Percentiles rank a stretch among this genome's conserved stretches.
phyloP scores from a whole-genome alignment of 2,888 invertebrate species.

The Eueremaeus valkanovi region DNA sequence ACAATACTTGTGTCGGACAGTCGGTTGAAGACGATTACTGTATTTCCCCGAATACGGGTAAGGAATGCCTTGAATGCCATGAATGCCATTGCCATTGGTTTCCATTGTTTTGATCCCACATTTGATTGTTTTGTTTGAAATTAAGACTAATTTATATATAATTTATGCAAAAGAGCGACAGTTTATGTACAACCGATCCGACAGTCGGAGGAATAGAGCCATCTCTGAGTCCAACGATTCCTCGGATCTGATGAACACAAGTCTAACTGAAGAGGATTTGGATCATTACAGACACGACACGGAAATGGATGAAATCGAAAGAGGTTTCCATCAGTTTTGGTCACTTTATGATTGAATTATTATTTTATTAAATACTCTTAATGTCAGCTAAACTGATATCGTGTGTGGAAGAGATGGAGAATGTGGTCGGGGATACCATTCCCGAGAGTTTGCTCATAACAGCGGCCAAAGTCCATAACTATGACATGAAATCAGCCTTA shows the following conservation, averaged over 20 bases:
- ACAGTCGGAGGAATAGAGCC: background rate
- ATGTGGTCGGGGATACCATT: constrained; percentile 70
- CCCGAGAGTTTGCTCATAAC: constrained; percentile 69
- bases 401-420: constrained; percentile 75
- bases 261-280: constrained; percentile 60
- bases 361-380: no score
- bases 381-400: constrained; percentile 65
- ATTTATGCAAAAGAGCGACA: constrained; percentile 7
- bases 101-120: background rate
- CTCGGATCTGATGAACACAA: background rate
- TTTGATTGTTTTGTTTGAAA: background rate
- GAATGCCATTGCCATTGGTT: background rate
- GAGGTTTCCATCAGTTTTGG: constrained; percentile 39
- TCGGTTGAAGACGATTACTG: constrained; percentile 89
- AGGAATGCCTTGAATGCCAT: no score
- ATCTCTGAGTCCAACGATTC: background rate
- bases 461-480: constrained; percentile 67
- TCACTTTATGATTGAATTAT: background rate
- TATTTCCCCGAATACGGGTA: constrained; percentile 60
- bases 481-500: constrained; percentile 67
- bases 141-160: background rate
- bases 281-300: constrained; percentile 46
- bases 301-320: constrained; percentile 51
- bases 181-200: constrained; percentile 33
- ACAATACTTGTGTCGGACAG: constrained; percentile 86